Conservation (phyloP, 1,140 invertebrate species). For the Trichonephila inaurata region DNA sequence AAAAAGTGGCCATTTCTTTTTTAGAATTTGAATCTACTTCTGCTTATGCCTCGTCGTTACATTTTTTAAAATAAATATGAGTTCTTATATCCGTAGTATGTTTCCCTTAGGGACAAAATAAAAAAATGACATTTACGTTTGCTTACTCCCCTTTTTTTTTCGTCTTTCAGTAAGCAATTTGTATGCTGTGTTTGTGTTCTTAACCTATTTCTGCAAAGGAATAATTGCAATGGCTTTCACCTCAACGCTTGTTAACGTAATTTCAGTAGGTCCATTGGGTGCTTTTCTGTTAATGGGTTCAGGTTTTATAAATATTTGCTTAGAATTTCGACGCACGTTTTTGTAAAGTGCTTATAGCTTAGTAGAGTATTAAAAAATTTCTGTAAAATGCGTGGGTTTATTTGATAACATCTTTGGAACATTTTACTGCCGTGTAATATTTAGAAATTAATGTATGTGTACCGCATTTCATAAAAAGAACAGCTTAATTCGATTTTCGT, state of each 20-base stretch:
- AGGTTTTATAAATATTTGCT: slow-evolving; percentile 22
- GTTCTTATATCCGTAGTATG: not conserved
- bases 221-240: slow-evolving; percentile 31
- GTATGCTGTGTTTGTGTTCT: slow-evolving; percentile 1
- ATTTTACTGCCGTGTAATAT: not conserved
- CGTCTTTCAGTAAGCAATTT: not conserved
- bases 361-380: not conserved
- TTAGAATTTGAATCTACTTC: not conserved
- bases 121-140: not conserved
- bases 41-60: not conserved
- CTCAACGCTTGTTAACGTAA: slow-evolving; percentile 13
- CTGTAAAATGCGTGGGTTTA: not conserved
- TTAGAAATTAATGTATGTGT: not conserved
- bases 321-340: not conserved
- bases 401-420: not conserved
- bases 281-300: slow-evolving; percentile 16
- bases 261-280: slow-evolving; percentile 27
- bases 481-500: not conserved
- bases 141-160: not conserved
- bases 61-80: not conserved
- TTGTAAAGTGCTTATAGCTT: not conserved
- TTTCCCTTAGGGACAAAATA: not conserved
- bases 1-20: not conserved
- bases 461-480: not conserved
- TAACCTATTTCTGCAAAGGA: not conserved